These are phyloP conservation scores for Caerostris extrusa DNA, from an alignment of 1,140 invertebrate species.

Conservation along the genomic window DNA sequence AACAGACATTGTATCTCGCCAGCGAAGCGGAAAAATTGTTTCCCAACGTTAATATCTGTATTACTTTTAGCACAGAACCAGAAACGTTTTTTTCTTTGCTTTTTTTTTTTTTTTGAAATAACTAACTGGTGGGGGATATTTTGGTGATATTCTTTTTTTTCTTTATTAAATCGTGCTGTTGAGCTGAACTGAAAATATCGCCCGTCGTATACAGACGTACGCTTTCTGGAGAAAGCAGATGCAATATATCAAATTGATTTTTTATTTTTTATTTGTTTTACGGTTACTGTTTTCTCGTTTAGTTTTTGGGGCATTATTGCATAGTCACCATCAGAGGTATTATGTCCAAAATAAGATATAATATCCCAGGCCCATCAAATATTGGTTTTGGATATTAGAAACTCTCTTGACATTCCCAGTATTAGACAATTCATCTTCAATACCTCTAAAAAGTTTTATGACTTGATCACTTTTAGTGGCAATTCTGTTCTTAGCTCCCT, in stretches of 20 bases:
- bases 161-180: background rate
- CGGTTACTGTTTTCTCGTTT: too few species aligned
- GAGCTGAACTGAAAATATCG: background rate
- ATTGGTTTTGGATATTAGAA: too few species aligned
- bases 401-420: too few species aligned
- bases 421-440: too few species aligned
- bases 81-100: background rate
- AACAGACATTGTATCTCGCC: background rate
- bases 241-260: background rate
- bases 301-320: too few species aligned
- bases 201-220: background rate
- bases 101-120: background rate
- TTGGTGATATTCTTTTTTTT: background rate
- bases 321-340: too few species aligned
- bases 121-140: background rate
- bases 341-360: too few species aligned
- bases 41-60: slow-evolving; percentile 35
- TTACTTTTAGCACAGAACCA: background rate
- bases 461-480: too few species aligned
- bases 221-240: background rate
- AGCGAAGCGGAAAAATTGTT: slow-evolving; percentile 11
- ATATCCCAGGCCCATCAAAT: too few species aligned
- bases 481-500: too few species aligned
- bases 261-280: too few species aligned
- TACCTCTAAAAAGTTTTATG: too few species aligned